A percentile compares a stretch with the other conserved stretches of the same genome.
phyloP scores from a whole-genome alignment of 2,113 vertebrate genomes.

The Amblyornis subalaris region DNA sequence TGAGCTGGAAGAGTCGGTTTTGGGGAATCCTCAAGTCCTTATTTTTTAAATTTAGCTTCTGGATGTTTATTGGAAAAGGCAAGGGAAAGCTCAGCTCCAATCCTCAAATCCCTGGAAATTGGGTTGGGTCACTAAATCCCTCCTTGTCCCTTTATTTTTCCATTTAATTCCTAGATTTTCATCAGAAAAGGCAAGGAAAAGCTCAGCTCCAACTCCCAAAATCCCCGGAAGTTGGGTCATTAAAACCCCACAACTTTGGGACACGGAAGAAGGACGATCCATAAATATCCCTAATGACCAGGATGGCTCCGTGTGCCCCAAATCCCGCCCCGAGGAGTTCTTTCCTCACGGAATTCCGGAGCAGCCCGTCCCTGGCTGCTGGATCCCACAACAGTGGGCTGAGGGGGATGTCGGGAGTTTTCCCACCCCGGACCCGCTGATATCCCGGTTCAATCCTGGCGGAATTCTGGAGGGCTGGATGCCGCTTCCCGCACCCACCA shows the following conservation, averaged over 20 bases:
- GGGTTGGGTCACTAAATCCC: too few species aligned
- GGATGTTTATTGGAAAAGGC: accelerated
- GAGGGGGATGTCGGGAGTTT: accelerated
- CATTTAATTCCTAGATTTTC: accelerated
- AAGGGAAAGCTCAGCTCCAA: not conserved
- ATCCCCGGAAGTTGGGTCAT: not conserved
- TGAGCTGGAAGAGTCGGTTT: not conserved
- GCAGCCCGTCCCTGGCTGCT: accelerated
- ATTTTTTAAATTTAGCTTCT: accelerated
- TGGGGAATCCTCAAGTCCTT: accelerated
- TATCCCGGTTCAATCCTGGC: accelerated
- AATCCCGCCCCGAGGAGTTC: accelerated
- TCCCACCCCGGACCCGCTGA: accelerated
- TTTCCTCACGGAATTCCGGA: not conserved
- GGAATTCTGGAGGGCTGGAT: not conserved
- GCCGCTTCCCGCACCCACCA: slow-evolving; percentile 61
- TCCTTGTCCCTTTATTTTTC: not conserved
- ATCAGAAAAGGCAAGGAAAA: not conserved
- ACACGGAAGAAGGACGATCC: accelerated
- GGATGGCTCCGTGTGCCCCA: accelerated
- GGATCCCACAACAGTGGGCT: accelerated
- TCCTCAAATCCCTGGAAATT: not conserved
- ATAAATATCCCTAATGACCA: accelerated
- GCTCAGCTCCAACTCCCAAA: too few species aligned
- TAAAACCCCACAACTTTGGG: accelerated